These are phyloP conservation scores for Drosophila gaucha DNA, from an alignment of 2,888 invertebrate genomes.

Conservation along the genomic window DNA sequence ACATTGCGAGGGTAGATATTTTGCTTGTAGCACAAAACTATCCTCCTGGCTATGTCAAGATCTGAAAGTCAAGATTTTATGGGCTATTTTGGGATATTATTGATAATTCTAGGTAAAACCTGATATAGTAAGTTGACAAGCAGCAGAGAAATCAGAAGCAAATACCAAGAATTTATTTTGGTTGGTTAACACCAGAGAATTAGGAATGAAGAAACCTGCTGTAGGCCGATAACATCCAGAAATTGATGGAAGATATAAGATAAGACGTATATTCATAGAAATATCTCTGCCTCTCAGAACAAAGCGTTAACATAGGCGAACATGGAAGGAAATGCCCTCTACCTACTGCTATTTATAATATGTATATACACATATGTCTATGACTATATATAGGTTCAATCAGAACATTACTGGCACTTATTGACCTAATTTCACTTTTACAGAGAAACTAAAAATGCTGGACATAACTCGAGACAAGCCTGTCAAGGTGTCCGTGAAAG, in stretches of 20 bases:
- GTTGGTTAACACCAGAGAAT: not conserved
- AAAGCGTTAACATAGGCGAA: no score
- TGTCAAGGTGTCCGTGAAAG: constrained; percentile 93
- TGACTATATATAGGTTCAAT: no score
- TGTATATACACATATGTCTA: no score
- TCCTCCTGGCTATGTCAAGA: not conserved
- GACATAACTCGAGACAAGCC: constrained; percentile 95
- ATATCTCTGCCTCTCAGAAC: not conserved
- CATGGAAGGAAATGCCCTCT: no score
- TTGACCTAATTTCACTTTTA: constrained; percentile 1
- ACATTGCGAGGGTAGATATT: no score
- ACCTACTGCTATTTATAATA: not conserved
- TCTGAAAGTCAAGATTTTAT: not conserved
- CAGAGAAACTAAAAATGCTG: constrained; percentile 89
- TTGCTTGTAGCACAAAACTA: not conserved
- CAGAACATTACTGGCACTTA: no score
- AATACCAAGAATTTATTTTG: not conserved
- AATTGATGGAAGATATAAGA: not conserved
- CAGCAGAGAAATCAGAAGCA: not conserved
- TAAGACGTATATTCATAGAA: not conserved
- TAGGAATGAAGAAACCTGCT: not conserved
- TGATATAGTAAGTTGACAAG: not conserved
- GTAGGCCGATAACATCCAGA: not conserved
- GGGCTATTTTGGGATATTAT: no score
- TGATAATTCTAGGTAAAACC: not conserved